A percentile compares a stretch with the other conserved stretches of the same genome.
These are phyloP conservation scores for Caranx melampygus DNA, from an alignment of 2,113 vertebrate genomes.

Conservation along the genomic window DNA sequence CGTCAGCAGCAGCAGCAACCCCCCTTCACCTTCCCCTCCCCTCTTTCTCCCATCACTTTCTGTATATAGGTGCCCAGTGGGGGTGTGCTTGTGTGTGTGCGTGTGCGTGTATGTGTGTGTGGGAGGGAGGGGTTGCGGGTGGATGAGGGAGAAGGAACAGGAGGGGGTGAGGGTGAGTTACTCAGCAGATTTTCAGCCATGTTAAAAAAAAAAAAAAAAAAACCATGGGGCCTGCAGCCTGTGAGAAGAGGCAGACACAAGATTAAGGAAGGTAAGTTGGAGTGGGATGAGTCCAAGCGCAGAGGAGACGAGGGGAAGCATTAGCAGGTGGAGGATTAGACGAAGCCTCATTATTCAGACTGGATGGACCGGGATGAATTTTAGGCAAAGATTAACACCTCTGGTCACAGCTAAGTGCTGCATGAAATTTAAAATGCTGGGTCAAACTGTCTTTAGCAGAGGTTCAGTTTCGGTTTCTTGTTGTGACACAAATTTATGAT, in stretches of 20 bases:
- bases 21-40: constrained; percentile 47
- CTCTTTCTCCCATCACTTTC: constrained; percentile 70
- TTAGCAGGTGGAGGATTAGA: constrained; percentile 67
- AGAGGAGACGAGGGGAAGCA: constrained; percentile 61
- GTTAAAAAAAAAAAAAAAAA: constrained; percentile 42
- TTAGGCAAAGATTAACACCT: constrained; percentile 67
- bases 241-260: constrained; percentile 56
- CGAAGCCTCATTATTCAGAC: constrained; percentile 74
- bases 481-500: not conserved
- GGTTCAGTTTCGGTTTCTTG: constrained; percentile 27
- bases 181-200: constrained; percentile 80
- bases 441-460: constrained; percentile 32
- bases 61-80: constrained; percentile 50
- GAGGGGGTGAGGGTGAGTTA: constrained; percentile 64
- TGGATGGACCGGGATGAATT: constrained; percentile 53
- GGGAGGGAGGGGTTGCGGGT: constrained; percentile 12
- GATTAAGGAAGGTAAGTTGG: constrained; percentile 61
- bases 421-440: constrained; percentile 40
- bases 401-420: constrained; percentile 50
- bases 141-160: constrained; percentile 29
- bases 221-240: constrained; percentile 48
- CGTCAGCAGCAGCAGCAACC: constrained; percentile 74
- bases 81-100: constrained; percentile 16
- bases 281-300: constrained; percentile 48
- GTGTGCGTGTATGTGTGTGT: constrained; percentile 6